Base-by-base conservation (phyloP, 2,888 invertebrate species). In the Euclidia mi region DNA sequence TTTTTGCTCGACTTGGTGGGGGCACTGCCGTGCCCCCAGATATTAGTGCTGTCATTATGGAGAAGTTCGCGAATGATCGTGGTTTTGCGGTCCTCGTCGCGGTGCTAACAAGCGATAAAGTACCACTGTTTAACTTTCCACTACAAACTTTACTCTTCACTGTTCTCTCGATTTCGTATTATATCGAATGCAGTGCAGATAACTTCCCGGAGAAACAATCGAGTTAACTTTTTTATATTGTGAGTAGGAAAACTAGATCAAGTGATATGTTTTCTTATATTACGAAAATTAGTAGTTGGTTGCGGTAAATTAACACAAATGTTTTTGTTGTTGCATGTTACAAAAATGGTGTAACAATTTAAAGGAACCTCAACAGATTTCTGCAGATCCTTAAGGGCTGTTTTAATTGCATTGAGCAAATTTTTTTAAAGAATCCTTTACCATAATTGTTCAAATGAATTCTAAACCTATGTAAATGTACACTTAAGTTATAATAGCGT, bases 71-170 rank as follows among this genome's bases (percentile, higher is more conserved):
- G 69, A 76, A 81, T 81, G 67, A 74, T 79, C 82, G 81, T 73
- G 80, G 82, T 78, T 71, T 64, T 68, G 81, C 62, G 80, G 79
- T 68, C 55, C 56, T 52, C 66, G 57, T 59, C 53, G 61, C 63
- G 61, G 52, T 57, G 61, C 58, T 66, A 75, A 71, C 75, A 71
- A 70, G 68, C 73, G 69, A 73, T 78, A 83, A 83, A 86, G 78
- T 78, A 80, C 76, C 70, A 75, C 76, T 79, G 82, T 82, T 81
- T 82, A 88, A 87, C 86, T 87, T 86, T 74, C 73, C 57, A 69
- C 73, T 61, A 70, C 74, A 79, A 83, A 88, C 83, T 85, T 82
- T 78, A 77, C 75, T 79, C 78, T 78, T 78, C 76, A 79, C 77
- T 76, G 76, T 79, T 82, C 78, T 77, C 81, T 75, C 76, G 71